A percentile compares a stretch with the other conserved stretches of the same genome.
These are phyloP conservation scores for Philereme vetulata DNA, from an alignment of 2,888 invertebrate genomes.

Conservation along the genomic window DNA sequence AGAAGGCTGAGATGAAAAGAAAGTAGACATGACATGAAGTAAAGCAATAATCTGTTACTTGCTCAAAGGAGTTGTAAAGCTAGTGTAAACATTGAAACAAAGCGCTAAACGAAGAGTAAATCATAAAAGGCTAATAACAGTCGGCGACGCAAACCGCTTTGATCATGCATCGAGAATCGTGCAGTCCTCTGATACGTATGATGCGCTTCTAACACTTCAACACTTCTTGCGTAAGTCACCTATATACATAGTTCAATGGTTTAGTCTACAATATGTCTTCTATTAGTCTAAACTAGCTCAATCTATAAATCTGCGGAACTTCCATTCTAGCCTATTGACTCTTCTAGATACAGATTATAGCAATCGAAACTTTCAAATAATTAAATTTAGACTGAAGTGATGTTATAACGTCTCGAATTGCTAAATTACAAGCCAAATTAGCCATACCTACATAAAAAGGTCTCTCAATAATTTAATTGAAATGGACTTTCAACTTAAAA, in stretches of 20 bases:
- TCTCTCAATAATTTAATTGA: conserved; percentile 7
- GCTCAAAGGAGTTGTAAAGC: conserved; percentile 33
- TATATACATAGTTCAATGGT: conserved; percentile 16
- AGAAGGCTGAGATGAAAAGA: conserved; percentile 29
- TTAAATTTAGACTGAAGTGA: not conserved
- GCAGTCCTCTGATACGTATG: conserved; percentile 51
- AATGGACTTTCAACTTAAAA: conserved; percentile 1
- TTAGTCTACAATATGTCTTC: not conserved
- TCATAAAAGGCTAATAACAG: conserved; percentile 36
- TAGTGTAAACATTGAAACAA: conserved; percentile 37
- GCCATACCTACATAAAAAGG: conserved; percentile 6
- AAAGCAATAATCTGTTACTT: conserved; percentile 34
- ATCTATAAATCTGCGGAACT: too few species aligned
- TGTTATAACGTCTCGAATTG: not conserved
- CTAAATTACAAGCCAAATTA: not conserved
- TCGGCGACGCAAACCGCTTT: conserved; percentile 37
- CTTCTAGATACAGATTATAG: too few species aligned
- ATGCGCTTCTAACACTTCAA: conserved; percentile 40
- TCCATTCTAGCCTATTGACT: too few species aligned
- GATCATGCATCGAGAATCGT: conserved; percentile 36
- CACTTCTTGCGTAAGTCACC: conserved; percentile 30
- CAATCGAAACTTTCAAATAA: too few species aligned
- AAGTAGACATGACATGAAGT: conserved; percentile 26
- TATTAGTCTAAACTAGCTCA: too few species aligned
- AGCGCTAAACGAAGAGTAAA: conserved; percentile 32